phyloP scores from a whole-genome alignment of 2,888 invertebrate species.

The Phengaris alcon region DNA sequence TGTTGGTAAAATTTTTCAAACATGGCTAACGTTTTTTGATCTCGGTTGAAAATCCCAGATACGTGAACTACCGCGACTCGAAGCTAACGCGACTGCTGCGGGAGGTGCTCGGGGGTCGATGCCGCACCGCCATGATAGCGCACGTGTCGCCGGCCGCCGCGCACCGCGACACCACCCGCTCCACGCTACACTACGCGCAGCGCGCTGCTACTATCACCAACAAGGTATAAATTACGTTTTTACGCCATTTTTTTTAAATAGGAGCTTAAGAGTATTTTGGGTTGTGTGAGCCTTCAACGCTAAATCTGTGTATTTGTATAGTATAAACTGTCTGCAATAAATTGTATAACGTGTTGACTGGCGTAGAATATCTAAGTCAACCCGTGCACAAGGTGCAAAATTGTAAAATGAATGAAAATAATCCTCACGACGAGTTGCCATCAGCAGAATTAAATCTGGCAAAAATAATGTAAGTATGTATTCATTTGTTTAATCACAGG shows the following conservation, averaged over 20 bases:
- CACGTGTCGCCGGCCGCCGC: slow-evolving; percentile 91
- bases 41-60: slow-evolving; percentile 62
- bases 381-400: no score
- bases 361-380: no score
- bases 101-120: slow-evolving; percentile 93
- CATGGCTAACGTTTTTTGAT: background rate
- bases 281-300: no score
- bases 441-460: background rate
- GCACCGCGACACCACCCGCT: slow-evolving; percentile 94
- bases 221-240: slow-evolving; percentile 74
- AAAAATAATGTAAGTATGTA: background rate
- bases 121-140: slow-evolving; percentile 97
- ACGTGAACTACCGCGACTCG: slow-evolving; percentile 97
- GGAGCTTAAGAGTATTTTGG: no score
- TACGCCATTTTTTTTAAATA: no score
- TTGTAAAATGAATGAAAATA: no score
- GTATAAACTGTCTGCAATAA: no score
- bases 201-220: slow-evolving; percentile 96
- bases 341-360: no score
- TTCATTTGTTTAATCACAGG: slow-evolving; percentile 57
- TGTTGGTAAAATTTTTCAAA: background rate
- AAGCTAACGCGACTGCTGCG: slow-evolving; percentile 94
- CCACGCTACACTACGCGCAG: slow-evolving; percentile 95
- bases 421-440: no score
- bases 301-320: no score